Evolutionary conservation across 1,140 invertebrate genomes (phyloP).

Genomic region (Nebria ingens): DNA sequence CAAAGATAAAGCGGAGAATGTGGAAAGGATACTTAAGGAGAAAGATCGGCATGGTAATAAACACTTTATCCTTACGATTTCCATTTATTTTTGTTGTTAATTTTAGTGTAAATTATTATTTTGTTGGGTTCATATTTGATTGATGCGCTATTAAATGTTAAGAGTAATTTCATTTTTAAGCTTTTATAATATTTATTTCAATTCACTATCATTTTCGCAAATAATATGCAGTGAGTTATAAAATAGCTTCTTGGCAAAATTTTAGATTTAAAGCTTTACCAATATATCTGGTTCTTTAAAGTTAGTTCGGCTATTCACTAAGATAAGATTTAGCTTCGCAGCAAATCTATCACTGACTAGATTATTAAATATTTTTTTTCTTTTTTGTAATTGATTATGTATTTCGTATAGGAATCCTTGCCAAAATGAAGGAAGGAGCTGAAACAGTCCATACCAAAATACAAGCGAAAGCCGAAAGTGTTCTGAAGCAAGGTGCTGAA

Average conservation of each 20-base stretch:
- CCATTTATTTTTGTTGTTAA: conserved; percentile 5
- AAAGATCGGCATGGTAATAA: conserved; percentile 77
- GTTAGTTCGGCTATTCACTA: too few species aligned
- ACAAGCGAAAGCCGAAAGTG: conserved; percentile 81
- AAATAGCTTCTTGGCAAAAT: too few species aligned
- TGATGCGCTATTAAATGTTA: too few species aligned
- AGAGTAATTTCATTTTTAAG: too few species aligned
- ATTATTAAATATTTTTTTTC: conserved; percentile 13
- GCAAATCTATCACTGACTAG: too few species aligned
- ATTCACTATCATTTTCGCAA: too few species aligned
- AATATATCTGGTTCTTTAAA: too few species aligned
- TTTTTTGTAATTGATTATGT: conserved; percentile 14
- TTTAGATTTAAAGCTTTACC: too few species aligned
- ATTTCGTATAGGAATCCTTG: conserved; percentile 62
- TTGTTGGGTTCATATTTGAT: too few species aligned
- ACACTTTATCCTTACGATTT: conserved; percentile 10
- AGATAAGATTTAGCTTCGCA: too few species aligned
- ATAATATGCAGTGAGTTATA: too few species aligned
- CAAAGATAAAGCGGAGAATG: conserved; percentile 83
- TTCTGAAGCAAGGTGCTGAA: conserved; percentile 32
- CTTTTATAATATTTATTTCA: conserved; percentile 15
- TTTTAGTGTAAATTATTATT: too few species aligned
- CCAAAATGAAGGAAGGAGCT: conserved; percentile 93
- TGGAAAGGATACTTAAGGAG: conserved; percentile 81
- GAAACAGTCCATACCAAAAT: conserved; percentile 88